phyloP scores from a whole-genome alignment of 2,888 invertebrate species.

The Drosophila falleni region DNA sequence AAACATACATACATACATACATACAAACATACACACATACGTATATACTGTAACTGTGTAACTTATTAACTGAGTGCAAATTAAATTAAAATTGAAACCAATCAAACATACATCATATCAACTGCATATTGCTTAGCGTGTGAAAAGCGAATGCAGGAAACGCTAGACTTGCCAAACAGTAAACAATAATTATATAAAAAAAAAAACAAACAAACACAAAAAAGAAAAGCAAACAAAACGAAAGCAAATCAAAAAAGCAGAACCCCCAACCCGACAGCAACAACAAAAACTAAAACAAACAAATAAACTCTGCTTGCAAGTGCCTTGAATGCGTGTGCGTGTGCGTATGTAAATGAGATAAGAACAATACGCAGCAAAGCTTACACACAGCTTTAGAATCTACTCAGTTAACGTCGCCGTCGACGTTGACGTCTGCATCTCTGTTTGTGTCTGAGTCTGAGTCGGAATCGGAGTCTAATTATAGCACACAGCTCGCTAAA shows the following conservation, averaged over 20 bases:
- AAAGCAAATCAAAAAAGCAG: slow-evolving; percentile 1
- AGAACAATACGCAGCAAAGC: slow-evolving; percentile 48
- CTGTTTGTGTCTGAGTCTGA: slow-evolving; percentile 23
- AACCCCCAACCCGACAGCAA: slow-evolving; percentile 4
- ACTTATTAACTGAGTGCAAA: slow-evolving; percentile 13
- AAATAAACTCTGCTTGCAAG: slow-evolving; percentile 43
- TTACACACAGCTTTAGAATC: slow-evolving; percentile 6
- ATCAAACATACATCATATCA: neutral
- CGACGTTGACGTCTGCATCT: slow-evolving; percentile 6
- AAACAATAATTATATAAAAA: slow-evolving; percentile 5
- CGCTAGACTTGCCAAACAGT: slow-evolving; percentile 5
- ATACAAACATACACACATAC: neutral
- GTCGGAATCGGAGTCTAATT: slow-evolving; percentile 56
- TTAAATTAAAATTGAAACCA: neutral
- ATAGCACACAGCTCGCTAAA: slow-evolving; percentile 65
- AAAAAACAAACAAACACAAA: slow-evolving; percentile 15
- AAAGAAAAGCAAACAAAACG: neutral
- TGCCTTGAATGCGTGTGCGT: slow-evolving; percentile 39
- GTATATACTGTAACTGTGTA: slow-evolving; percentile 2
- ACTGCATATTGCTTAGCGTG: slow-evolving; percentile 7
- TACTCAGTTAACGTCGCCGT: slow-evolving; percentile 10
- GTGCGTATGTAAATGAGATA: slow-evolving; percentile 39
- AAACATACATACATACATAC: neutral
- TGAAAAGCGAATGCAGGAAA: slow-evolving; percentile 7
- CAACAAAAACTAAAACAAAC: slow-evolving; percentile 25